Percentiles rank a stretch among this genome's conserved stretches.
Evolutionary conservation across 2,797 vertebrate species (phyloP).

Genomic region (Helostoma temminkii): DNA sequence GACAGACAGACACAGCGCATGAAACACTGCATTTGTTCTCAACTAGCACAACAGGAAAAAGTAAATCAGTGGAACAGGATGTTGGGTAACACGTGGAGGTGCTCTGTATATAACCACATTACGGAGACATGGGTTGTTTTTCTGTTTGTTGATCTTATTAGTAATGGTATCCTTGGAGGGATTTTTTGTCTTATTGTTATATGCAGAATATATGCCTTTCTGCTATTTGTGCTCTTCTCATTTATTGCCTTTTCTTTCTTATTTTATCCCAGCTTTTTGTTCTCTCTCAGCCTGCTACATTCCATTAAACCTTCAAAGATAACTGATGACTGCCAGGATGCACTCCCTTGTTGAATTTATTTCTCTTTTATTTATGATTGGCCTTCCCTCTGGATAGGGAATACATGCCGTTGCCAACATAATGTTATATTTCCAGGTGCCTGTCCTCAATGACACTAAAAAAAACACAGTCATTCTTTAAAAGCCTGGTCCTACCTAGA

Average conservation of each 20-base stretch:
- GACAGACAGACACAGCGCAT: slow-evolving; percentile 9
- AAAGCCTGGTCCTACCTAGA: slow-evolving; percentile 69
- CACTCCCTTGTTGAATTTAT: slow-evolving; percentile 49
- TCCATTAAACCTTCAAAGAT: slow-evolving; percentile 82
- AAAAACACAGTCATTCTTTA: slow-evolving; percentile 72
- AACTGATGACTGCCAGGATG: slow-evolving; percentile 74
- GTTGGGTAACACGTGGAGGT: slow-evolving; percentile 28
- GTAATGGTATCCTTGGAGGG: slow-evolving; percentile 37
- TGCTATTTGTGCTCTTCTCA: slow-evolving; percentile 27
- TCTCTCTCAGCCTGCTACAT: slow-evolving; percentile 54
- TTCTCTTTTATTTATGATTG: slow-evolving; percentile 75
- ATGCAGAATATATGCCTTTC: slow-evolving; percentile 26
- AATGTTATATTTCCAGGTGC: slow-evolving; percentile 70
- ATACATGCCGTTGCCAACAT: slow-evolving; percentile 65
- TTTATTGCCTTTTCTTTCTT: slow-evolving; percentile 36
- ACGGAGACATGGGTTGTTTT: slow-evolving; percentile 35
- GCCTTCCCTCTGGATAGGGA: slow-evolving; percentile 62
- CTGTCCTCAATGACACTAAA: slow-evolving; percentile 67
- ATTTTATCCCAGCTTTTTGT: slow-evolving; percentile 1
- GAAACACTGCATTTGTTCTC: slow-evolving; percentile 17
- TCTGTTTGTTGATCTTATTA: slow-evolving; percentile 50
- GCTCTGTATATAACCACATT: slow-evolving; percentile 36
- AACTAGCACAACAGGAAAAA: slow-evolving; percentile 15
- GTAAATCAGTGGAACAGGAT: slow-evolving; percentile 42
- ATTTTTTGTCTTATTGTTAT: slow-evolving; percentile 34